Evolutionary conservation across 2,888 invertebrate genomes (phyloP).

Genomic region (Euplagia quadripunctaria): DNA sequence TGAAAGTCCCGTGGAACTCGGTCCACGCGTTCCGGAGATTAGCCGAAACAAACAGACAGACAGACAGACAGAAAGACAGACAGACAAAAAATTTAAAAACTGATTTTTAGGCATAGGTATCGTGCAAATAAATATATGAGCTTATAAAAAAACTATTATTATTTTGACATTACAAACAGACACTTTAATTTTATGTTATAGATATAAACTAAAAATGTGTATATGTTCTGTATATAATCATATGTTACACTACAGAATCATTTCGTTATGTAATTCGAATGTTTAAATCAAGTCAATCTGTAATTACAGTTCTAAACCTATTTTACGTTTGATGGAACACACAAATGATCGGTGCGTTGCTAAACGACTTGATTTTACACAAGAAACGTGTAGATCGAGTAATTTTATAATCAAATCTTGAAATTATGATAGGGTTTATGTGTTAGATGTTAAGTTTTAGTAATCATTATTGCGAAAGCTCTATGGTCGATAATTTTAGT

Average conservation of each 20-base stretch:
- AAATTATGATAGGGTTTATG: conserved; percentile 27
- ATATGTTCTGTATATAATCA: too few relatives aligned
- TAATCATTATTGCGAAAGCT: conserved; percentile 17
- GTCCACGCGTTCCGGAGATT: too few relatives aligned
- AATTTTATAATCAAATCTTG: conserved; percentile 47
- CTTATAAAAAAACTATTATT: too few relatives aligned
- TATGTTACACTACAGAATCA: not conserved
- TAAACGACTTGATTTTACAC: conserved; percentile 40
- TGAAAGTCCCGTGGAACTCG: too few relatives aligned
- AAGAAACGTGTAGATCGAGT: conserved; percentile 41
- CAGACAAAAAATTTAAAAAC: too few relatives aligned
- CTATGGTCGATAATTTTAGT: conserved; percentile 1
- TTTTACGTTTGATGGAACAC: conserved; percentile 35
- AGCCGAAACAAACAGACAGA: too few relatives aligned
- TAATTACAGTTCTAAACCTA: conserved; percentile 33
- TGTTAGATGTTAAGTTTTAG: conserved; percentile 13
- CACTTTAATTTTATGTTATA: too few relatives aligned
- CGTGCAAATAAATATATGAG: too few relatives aligned
- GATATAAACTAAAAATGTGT: too few relatives aligned
- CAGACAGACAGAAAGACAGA: too few relatives aligned
- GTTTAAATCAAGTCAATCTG: conserved; percentile 32
- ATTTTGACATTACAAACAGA: too few relatives aligned
- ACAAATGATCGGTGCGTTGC: conserved; percentile 31
- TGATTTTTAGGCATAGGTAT: too few relatives aligned
- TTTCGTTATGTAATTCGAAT: conserved; percentile 18